Percentiles rank a stretch among this genome's conserved stretches.
Conservation (phyloP, 2,797 vertebrate species). For the Clarias laeviceps region DNA sequence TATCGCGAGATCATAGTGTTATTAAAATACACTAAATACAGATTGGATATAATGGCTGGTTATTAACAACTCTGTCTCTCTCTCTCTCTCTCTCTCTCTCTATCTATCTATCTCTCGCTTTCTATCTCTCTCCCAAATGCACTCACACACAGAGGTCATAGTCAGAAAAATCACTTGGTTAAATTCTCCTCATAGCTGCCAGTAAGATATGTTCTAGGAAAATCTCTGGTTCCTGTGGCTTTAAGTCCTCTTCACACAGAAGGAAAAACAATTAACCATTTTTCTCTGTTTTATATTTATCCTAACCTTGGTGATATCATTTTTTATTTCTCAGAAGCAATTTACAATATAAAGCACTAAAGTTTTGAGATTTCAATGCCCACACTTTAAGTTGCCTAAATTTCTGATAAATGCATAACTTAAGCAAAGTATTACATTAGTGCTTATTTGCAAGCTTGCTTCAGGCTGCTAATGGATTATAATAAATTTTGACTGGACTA, state of each 20-base stretch:
- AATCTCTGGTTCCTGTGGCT: background rate
- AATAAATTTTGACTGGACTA: background rate
- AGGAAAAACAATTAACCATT: background rate
- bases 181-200: background rate
- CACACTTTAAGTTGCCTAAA: background rate
- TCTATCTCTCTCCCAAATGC: background rate
- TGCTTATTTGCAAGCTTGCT: background rate
- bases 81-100: background rate
- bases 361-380: background rate
- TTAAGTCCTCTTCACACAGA: background rate
- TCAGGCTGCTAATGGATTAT: background rate
- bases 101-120: background rate
- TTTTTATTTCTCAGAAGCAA: background rate
- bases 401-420: background rate
- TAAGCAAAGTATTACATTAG: too few species aligned
- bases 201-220: background rate
- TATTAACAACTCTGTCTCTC: background rate
- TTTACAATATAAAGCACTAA: background rate
- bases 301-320: background rate
- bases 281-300: background rate
- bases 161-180: background rate
- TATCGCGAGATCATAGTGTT: background rate
- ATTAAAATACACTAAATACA: constrained; percentile 12
- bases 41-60: background rate
- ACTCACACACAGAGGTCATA: background rate